Base-by-base conservation (phyloP, 2,888 invertebrate species). In the Leucozona laternaria region DNA sequence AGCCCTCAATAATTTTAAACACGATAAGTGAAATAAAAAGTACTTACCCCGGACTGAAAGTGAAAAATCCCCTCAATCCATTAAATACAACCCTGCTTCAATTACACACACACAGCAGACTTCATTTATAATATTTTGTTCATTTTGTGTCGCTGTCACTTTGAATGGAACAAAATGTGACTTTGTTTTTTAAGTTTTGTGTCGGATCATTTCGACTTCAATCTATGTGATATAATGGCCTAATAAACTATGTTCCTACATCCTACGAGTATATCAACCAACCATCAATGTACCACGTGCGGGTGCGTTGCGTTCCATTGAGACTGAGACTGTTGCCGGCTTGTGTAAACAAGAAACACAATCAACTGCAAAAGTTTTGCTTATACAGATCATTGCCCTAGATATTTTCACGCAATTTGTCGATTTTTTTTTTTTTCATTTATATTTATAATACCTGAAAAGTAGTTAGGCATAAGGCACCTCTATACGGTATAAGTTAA, bases 221-320 rank as follows among this genome's bases (percentile, higher is more conserved):
- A 73, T 62, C 45, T 45, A 17, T 28, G 6, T 72, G 58, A n/a
- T n/a, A 66, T 64, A 64, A 78, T 78, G 28, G 78, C 60, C 78
- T 55, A 78, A 73, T 82, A 78, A 82, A 82, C 66, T 48, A 53
- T 58, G 20, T 31, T 48, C n/a, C 28, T 48, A 28, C 6, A 53
- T 40, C 31, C 13, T 10, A 57, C 57, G 0, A 57, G 57, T n/a
- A 40, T 7, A 0, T 10, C 7, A 15, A 31, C 31, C 45, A 13
- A 34, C 5, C 7, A 7, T 0, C 15, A 15, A 34, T 10, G n/a
- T 64, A 43, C 62, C 37, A 73, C 79, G 78, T 73, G 82, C 73
- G 78, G 66, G 79, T 73, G 72, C 40, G 77, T 82, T 73, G 72
- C 40, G 77, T 82, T 55, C 7, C 58, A 75, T 60, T 34, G 17